A percentile compares a stretch with the other conserved stretches of the same genome.
Evolutionary conservation across 2,888 invertebrate species (phyloP).

Genomic region (Drosophila siamana): DNA sequence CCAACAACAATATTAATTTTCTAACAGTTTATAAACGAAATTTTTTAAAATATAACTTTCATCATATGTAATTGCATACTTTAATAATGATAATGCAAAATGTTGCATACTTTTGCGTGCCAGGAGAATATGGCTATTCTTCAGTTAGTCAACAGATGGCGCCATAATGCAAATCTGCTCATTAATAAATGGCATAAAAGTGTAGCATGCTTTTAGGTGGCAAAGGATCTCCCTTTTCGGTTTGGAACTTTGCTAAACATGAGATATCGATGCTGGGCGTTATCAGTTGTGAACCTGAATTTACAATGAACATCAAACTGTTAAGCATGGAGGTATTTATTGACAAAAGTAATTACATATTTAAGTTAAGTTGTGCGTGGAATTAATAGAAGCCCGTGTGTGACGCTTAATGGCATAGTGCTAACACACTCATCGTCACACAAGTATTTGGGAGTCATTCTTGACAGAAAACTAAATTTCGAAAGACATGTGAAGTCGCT

Average conservation of each 20-base stretch:
- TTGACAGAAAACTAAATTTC: too few relatives aligned
- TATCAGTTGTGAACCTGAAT: background rate
- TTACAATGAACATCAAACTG: background rate
- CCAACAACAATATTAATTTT: background rate
- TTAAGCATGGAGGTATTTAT: background rate
- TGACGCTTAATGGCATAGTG: too few relatives aligned
- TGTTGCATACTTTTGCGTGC: conserved; percentile 1
- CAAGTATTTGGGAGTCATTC: too few relatives aligned
- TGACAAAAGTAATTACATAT: too few relatives aligned
- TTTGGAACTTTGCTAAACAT: background rate
- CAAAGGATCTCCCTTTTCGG: background rate
- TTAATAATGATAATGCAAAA: background rate
- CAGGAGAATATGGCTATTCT: background rate
- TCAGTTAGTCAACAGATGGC: background rate
- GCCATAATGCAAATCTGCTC: background rate
- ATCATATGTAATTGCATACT: too few relatives aligned
- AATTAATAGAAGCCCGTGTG: too few relatives aligned
- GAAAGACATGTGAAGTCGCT: too few relatives aligned
- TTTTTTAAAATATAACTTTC: too few relatives aligned
- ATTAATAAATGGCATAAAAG: background rate
- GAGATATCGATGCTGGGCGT: conserved; percentile 25
- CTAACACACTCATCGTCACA: too few relatives aligned
- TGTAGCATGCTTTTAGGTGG: conserved; percentile 27
- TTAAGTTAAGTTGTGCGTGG: too few relatives aligned
- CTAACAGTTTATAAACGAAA: too few relatives aligned